Base-by-base conservation (phyloP, 2,797 vertebrate genomes). In the Chiroxiphia lanceolata region DNA sequence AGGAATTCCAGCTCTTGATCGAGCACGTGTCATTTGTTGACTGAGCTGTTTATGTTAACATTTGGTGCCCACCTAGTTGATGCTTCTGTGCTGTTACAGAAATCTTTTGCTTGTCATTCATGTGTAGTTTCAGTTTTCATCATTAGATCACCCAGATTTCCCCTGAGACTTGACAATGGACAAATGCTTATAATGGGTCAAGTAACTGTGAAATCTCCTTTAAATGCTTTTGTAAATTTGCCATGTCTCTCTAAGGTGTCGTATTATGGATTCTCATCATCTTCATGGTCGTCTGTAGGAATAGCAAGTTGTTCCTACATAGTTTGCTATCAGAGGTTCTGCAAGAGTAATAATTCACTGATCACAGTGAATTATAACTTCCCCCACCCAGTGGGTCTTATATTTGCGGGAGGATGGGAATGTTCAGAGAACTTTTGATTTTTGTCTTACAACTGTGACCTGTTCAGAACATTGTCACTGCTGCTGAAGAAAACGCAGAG, bases 331-430 rank as follows among this genome's bases (percentile, higher is more conserved):
- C 6, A 5, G 13, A 77, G 77, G 20, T 33, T 72, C 33, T 87
- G 34, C 13, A 48, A 31, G 56, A 64, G 25, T 31, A 61, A 33
- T 45, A 65, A n/a, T 25, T 45, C 21, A 19, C 50, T 59, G 64
- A 68, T 72, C 15, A 10, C 22, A 44, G 40, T 40, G 36, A 48
- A 3, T 63, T 44, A 2, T 3, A 45, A 34, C 19, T 23, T 22
- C 6, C 3, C 1, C 9, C 26, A 10, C 3, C 4, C 27, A 1
- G 0, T 18, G 31, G 40, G 10, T 36, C 31, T 69, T 9, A 4
- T 51, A 12, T 15, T 63, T 60, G 59, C 76, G 56, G 44, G 71
- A 79, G 47, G 45, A 44, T 82, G n/a, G 51, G 47, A 61, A 38
- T 40, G 16, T 79, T 83, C 54, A 18, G 42, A 38, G 40, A 36